Base-by-base conservation (phyloP, 2,797 vertebrate species). In the Arrhamphus sclerolepis region DNA sequence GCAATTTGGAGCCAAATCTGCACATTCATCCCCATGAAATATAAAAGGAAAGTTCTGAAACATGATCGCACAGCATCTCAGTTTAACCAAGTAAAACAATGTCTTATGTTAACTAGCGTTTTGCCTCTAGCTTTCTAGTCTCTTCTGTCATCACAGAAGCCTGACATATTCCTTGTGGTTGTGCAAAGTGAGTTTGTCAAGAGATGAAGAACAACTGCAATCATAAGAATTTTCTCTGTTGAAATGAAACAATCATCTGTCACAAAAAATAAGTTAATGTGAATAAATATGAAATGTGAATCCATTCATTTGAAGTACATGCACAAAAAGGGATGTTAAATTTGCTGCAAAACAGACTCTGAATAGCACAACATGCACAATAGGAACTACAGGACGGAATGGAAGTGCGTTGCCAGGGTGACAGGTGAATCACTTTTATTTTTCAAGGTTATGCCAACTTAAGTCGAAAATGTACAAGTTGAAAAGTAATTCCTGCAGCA, bases 331-430 rank as follows among this genome's bases (percentile, higher is more conserved):
- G 13, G 34, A 3, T 38, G 14, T 38, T 13, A 38, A 38, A 14
- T 13, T 38, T 38, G 13, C 11, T 38, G 34, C 14, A 38, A 38
- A 38, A 14, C 34, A 38, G 14, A 38, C 16, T 49, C 40, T 75
- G 50, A 72, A 41, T 53, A 47, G 11, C 46, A 31, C 5, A 58
- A 42, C 11, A 20, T 44, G 44, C n/a, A 46, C 40, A 55, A 54
- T 19, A n/a, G 44, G n/a, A 57, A 22, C 31, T 49, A 34, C 41
- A 49, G 46, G 26, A 34, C 34, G 52, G 59, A 52, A 50, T 51
- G 48, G 58, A 56, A 48, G 56, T 71, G 68, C 72, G 83, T 85
- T 83, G 62, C 71, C 52, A 62, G 41, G 71, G 73, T 20, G 24
- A 84, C 77, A 56, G 48, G 57, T 65, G 44, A 63, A 46, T 64